phyloP scores from a whole-genome alignment of 2,888 invertebrate genomes.

The Aphelenchoides bicaudatus region DNA sequence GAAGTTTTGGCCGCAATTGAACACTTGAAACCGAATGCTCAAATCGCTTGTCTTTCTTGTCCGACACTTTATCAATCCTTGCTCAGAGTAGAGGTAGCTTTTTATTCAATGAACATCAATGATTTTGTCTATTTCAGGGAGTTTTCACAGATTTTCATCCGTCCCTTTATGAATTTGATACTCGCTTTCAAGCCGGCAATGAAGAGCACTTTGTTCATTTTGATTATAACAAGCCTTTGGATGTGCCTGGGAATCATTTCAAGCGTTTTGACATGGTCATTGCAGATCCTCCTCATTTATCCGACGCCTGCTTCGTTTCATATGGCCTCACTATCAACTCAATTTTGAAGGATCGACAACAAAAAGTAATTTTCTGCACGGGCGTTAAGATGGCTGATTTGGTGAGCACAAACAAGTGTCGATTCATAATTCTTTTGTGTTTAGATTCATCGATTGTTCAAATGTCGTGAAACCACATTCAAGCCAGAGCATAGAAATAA shows the following conservation, averaged over 20 bases:
- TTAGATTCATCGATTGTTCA: conserved; percentile 28
- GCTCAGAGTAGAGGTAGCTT: conserved; percentile 26
- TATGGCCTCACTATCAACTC: conserved; percentile 30
- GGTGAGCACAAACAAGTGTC: conserved; percentile 53
- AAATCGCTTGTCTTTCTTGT: conserved; percentile 39
- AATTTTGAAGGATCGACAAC: conserved; percentile 68
- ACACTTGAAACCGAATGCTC: neutral
- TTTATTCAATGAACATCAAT: neutral
- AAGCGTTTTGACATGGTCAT: conserved; percentile 74
- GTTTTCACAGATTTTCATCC: conserved; percentile 15
- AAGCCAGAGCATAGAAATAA: conserved; percentile 80
- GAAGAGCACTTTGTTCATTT: conserved; percentile 76
- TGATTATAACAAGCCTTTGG: conserved; percentile 74
- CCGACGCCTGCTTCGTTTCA: conserved; percentile 65
- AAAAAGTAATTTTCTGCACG: conserved; percentile 80
- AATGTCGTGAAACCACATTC: conserved; percentile 67
- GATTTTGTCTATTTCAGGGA: conserved; percentile 28
- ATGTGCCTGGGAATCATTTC: conserved; percentile 68
- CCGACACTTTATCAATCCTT: conserved; percentile 33
- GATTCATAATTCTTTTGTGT: conserved; percentile 13
- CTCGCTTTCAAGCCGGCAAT: conserved; percentile 70
- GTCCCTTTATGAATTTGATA: conserved; percentile 75
- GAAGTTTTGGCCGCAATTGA: conserved; percentile 63
- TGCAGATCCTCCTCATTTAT: conserved; percentile 89
- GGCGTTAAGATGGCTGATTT: conserved; percentile 75